Percentiles rank a stretch among this genome's conserved stretches.
phyloP scores from a whole-genome alignment of 2,797 vertebrate species.

The Chanos chanos region DNA sequence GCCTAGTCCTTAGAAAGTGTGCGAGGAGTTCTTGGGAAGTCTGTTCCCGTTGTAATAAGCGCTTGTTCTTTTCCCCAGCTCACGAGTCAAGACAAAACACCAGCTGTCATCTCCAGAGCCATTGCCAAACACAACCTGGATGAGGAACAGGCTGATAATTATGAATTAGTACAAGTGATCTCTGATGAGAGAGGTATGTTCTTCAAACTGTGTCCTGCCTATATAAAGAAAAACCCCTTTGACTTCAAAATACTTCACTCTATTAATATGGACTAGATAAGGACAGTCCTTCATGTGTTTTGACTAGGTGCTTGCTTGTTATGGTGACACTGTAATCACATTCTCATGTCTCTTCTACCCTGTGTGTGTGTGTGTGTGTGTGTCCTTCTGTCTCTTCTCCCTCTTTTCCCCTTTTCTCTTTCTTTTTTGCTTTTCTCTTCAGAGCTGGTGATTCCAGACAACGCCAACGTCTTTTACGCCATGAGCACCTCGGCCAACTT shows the following conservation, averaged over 20 bases:
- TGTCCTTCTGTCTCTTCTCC: background rate
- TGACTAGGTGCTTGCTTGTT: background rate
- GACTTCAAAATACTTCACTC: background rate
- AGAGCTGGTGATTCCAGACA: conserved; percentile 89
- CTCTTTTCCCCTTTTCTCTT: background rate
- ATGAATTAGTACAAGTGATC: conserved; percentile 92
- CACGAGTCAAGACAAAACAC: conserved; percentile 92
- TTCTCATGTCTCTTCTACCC: background rate
- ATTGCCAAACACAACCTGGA: conserved; percentile 92
- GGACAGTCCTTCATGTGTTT: background rate
- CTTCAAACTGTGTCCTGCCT: background rate
- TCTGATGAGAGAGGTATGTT: conserved; percentile 85
- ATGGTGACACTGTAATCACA: background rate
- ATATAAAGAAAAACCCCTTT: background rate
- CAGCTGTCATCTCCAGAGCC: conserved; percentile 85
- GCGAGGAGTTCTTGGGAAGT: background rate
- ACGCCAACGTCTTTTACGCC: conserved; percentile 91
- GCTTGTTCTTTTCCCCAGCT: conserved; percentile 64
- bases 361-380: no score
- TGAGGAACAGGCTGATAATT: conserved; percentile 73
- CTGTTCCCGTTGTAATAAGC: no score
- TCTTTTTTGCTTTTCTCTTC: conserved; percentile 16
- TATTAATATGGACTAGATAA: background rate
- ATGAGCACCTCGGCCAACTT: conserved; percentile 93
- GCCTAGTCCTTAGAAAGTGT: background rate